Conservation (phyloP, 2,113 vertebrate genomes). For the Typhlomys cinereus region DNA sequence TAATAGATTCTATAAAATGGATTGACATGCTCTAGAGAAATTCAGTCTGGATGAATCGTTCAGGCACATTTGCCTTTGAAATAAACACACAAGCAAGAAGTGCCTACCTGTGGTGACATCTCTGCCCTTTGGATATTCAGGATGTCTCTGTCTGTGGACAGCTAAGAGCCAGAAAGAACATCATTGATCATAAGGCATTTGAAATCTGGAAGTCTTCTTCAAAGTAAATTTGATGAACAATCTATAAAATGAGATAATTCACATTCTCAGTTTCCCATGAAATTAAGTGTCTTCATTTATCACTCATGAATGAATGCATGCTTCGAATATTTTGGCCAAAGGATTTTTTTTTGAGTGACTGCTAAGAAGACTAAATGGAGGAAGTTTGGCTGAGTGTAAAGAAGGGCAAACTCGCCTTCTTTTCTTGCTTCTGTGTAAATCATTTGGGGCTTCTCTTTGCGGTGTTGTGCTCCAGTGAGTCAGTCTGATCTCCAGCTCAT, state of each 20-base stretch:
- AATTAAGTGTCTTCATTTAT: constrained; percentile 77
- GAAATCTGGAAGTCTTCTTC: constrained; percentile 48
- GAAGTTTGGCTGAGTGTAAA: constrained; percentile 56
- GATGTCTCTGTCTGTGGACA: neutral
- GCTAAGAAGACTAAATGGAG: constrained; percentile 69
- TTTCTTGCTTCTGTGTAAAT: constrained; percentile 59
- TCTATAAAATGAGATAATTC: constrained; percentile 63
- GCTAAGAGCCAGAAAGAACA: neutral
- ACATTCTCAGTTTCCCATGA: constrained; percentile 59
- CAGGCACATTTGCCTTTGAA: neutral
- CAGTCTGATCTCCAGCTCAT: constrained; percentile 54
- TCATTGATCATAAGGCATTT: neutral
- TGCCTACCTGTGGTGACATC: rapidly evolving
- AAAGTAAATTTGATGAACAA: constrained; percentile 65
- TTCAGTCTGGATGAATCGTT: neutral
- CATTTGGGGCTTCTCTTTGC: constrained; percentile 60
- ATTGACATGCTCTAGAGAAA: constrained; percentile 20
- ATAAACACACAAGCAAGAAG: neutral
- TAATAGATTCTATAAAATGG: neutral
- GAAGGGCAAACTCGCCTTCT: constrained; percentile 35
- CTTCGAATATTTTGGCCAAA: constrained; percentile 76
- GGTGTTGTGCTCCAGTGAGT: constrained; percentile 55
- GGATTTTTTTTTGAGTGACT: constrained; percentile 64
- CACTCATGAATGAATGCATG: constrained; percentile 77
- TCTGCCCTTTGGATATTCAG: neutral